Evolutionary conservation across 2,888 invertebrate genomes (phyloP), one percentile per base, ranked within the genome.

Genomic region (Alviniconcha strummeri): DNA sequence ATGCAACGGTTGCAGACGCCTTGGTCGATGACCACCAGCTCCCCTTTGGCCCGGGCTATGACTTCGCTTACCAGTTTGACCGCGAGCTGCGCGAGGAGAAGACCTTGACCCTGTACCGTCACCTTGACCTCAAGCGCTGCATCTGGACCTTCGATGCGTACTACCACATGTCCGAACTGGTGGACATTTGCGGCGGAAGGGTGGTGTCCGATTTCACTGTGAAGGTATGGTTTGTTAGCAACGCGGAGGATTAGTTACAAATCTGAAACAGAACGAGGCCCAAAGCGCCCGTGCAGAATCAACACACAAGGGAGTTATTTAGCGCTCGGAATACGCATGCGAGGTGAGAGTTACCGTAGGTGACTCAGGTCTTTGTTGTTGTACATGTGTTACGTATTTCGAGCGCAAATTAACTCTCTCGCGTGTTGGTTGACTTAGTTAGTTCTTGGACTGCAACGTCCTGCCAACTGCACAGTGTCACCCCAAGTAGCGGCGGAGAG

Each of bases 61-160:
- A 90, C 79, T 88, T 89, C 75, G 91, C 92, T 3, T 90, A 91
- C 81, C 91, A 92, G 88, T 91, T 92, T 89, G 91, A 92, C 84
- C 77, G 84, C 0, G 85, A 80, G 6, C 83, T 92, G 7, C 87
- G 93, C 76, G 91, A 89, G 57, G 87, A 89, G 57, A 87, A 90
- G 52, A 90, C 92, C 0, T 85, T 93, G 5, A 74, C 90, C 60
- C 88, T 94, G 54, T 94, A 94, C 88, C 89, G 90, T 75, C 93
- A 94, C 84, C 89, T 94, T n/a, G 90, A 94, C 86, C 88, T 94
- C 80, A 92, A 93, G 83, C 91, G 89, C 15, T 94, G 94, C 86
- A 86, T 91, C 72, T 94, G 94, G 94, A 91, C 88, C 64, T 94
- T 94, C 88, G 92, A 93, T 86, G 94, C 93, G 55, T 94, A 92